phyloP scores from a whole-genome alignment of 2,113 vertebrate genomes.

The Balaeniceps rex region DNA sequence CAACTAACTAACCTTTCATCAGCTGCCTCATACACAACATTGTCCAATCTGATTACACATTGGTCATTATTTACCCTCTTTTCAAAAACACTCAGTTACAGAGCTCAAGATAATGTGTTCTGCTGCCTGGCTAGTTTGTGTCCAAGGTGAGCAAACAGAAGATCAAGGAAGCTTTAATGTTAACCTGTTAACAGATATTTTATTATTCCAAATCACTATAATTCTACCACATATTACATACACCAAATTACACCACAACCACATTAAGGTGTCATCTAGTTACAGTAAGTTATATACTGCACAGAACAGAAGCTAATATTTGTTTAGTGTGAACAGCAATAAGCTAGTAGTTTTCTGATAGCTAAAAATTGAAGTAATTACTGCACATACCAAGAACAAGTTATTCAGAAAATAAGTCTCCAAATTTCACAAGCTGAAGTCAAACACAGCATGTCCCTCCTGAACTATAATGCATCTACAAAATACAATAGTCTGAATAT shows the following conservation, averaged over 20 bases:
- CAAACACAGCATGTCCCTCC: not conserved
- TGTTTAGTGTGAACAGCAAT: not conserved
- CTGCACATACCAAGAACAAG: not conserved
- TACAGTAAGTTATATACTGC: not conserved
- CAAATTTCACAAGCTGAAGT: not conserved
- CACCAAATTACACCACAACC: not conserved
- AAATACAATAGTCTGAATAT: not conserved
- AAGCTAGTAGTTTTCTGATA: not conserved
- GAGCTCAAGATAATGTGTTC: not conserved
- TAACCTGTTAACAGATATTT: not conserved
- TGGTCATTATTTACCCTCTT: not conserved
- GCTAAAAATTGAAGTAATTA: not conserved
- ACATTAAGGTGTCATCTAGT: not conserved
- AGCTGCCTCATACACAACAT: not conserved
- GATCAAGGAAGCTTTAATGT: not conserved
- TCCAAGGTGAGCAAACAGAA: not conserved
- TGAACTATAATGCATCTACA: not conserved
- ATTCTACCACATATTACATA: not conserved
- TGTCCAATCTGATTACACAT: not conserved
- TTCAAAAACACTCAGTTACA: not conserved
- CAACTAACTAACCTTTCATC: not conserved
- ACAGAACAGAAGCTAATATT: not conserved
- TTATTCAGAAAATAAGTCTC: not conserved
- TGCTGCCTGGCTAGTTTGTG: not conserved
- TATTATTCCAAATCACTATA: not conserved